Evolutionary conservation across 2,797 vertebrate species (phyloP).

Genomic region (Poeciliopsis presidionis): DNA sequence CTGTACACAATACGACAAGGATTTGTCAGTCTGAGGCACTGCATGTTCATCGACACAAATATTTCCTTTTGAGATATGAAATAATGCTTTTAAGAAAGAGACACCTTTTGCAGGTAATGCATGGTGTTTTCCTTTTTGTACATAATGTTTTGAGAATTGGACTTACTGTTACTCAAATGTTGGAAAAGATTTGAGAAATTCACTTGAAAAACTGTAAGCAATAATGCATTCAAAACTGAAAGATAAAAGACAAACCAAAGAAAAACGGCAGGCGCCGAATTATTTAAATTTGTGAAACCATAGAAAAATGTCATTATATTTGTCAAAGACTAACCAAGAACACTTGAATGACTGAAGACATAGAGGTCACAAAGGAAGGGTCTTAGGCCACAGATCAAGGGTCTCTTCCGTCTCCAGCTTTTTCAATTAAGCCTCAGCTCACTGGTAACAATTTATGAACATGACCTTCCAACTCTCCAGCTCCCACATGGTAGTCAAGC

Average conservation of each 20-base stretch:
- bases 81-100: too few species aligned
- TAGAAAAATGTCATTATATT: conserved; percentile 20
- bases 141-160: not conserved
- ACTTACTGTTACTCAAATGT: too few species aligned
- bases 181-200: too few species aligned
- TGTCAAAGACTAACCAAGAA: conserved; percentile 42
- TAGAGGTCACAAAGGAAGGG: conserved; percentile 60
- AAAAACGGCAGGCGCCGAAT: not conserved
- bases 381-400: conserved; percentile 73
- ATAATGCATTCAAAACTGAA: not conserved
- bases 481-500: conserved; percentile 64
- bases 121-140: not conserved
- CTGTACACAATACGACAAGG: too few species aligned
- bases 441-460: conserved; percentile 80
- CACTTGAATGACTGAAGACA: conserved; percentile 70
- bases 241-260: not conserved
- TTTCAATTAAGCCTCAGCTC: conserved; percentile 80
- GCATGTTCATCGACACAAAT: too few species aligned
- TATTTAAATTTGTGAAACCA: conserved; percentile 26
- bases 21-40: too few species aligned
- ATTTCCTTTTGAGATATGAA: too few species aligned
- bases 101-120: too few species aligned
- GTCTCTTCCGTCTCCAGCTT: conserved; percentile 73
- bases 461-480: conserved; percentile 79
- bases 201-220: not conserved